A percentile compares a stretch with the other conserved stretches of the same genome.
phyloP scores from a whole-genome alignment of 2,113 vertebrate genomes.

The Stegastes partitus region DNA sequence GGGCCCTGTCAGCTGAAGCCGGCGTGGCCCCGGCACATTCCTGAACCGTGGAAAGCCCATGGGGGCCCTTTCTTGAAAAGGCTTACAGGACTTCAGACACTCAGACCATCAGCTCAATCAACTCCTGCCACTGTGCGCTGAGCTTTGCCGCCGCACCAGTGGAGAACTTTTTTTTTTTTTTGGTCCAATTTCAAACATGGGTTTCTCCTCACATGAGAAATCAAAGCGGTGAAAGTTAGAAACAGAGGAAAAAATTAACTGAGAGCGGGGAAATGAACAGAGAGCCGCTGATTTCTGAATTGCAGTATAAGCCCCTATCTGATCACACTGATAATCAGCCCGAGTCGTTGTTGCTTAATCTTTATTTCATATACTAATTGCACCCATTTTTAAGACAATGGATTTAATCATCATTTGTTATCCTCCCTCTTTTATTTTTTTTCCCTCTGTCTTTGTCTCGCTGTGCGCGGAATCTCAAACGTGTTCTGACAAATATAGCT shows the following conservation, averaged over 20 bases:
- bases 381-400: constrained; percentile 49
- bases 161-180: constrained; percentile 38
- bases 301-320: constrained; percentile 37
- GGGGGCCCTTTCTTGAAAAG: constrained; percentile 41
- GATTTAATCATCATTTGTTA: constrained; percentile 62
- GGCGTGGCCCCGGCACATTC: constrained; percentile 32
- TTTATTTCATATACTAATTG: constrained; percentile 64
- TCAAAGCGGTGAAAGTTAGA: constrained; percentile 48
- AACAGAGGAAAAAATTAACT: background rate
- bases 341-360: constrained; percentile 43
- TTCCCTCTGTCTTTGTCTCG: constrained; percentile 2
- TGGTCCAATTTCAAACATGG: constrained; percentile 30
- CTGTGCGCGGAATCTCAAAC: constrained; percentile 4
- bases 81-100: constrained; percentile 49
- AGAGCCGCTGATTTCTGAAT: constrained; percentile 7
- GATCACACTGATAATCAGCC: constrained; percentile 43
- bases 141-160: constrained; percentile 24
- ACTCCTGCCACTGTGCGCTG: constrained; percentile 53
- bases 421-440: constrained; percentile 2
- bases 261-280: background rate
- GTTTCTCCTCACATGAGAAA: constrained; percentile 54
- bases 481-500: background rate
- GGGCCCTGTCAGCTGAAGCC: constrained; percentile 66
- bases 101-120: constrained; percentile 71
- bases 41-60: constrained; percentile 57